Base-by-base conservation (phyloP, 2,888 invertebrate genomes). In the Folsomia manolachei region DNA sequence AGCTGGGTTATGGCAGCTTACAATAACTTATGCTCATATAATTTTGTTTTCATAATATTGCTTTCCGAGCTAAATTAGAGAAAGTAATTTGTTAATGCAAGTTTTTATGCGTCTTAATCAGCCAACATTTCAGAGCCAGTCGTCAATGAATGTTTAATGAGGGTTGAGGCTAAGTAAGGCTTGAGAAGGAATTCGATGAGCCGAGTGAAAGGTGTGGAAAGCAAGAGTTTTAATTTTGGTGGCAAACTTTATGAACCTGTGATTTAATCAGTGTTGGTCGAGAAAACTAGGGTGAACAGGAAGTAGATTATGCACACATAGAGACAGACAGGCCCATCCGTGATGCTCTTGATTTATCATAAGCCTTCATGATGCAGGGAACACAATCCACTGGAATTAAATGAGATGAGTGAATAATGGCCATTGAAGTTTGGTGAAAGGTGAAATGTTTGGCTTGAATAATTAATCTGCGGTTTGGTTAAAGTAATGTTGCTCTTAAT, bases 391-490 rank as follows among this genome's bases (percentile, higher is more conserved):
- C n/a, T n/a, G n/a, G 39, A 39, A 39, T 9, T 62, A 62, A 62
- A 27, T 63, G 56, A 64, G 51, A 63, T 56, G 23, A 52, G 65
- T 65, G 65, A 71, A 65, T 71, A 66, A 71, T 65, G 60, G 64
- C 27, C 56, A 71, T 65, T 56, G 61, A 67, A 53, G 66, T 51
- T 71, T 70, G 62, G 67, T 62, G 26, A 25, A 62, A 23, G 62
- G 19, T 60, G n/a, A 60, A n/a, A n/a, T 60, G 60, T 19, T n/a
- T 21, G n/a, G 62, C 24, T 24, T 71, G 69, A 71, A 68, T 71
- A 68, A 69, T 71, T 68, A 71, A 71, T 71, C 61, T 27, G 27
- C n/a, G 24, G 62, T 51, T 14, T 39, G 52, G 52, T 21, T 18
- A 1, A 27, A 66, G 51, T 52, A 66, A 52, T 66, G 27, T 64